phyloP scores from a whole-genome alignment of 2,888 invertebrate genomes.

The Peribatodes rhomboidaria region DNA sequence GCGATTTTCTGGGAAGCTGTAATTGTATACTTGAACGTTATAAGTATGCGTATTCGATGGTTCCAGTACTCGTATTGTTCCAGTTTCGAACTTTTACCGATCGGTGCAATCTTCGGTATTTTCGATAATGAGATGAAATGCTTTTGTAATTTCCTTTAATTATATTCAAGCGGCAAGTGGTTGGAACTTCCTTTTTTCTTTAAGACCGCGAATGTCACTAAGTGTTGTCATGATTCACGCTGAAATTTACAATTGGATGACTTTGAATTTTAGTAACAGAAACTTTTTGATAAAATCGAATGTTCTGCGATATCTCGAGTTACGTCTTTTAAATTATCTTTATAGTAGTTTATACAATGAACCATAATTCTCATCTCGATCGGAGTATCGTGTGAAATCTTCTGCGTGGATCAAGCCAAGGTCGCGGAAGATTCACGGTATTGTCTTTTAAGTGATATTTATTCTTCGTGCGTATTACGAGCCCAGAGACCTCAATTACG shows the following conservation, averaged over 20 bases:
- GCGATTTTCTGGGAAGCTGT: conserved; percentile 48
- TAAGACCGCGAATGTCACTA: conserved; percentile 21
- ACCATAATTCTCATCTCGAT: conserved; percentile 28
- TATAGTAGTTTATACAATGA: conserved; percentile 8
- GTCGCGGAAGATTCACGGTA: conserved; percentile 56
- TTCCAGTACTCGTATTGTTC: conserved; percentile 36
- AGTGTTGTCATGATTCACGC: conserved; percentile 20
- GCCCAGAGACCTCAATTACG: conserved; percentile 45
- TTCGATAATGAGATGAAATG: conserved; percentile 34
- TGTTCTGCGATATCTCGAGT: neutral
- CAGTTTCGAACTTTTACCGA: conserved; percentile 43
- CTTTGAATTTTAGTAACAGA: conserved; percentile 9
- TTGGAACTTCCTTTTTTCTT: conserved; percentile 18
- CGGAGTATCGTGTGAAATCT: conserved; percentile 59
- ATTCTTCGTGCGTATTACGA: conserved; percentile 43
- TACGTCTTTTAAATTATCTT: neutral
- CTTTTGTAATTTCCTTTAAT: conserved; percentile 39
- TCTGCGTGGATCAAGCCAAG: conserved; percentile 55
- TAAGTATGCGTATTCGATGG: conserved; percentile 9
- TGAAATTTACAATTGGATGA: conserved; percentile 16
- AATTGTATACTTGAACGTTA: conserved; percentile 34
- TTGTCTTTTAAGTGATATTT: conserved; percentile 51
- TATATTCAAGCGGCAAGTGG: conserved; percentile 18
- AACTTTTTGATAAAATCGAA: conserved; percentile 11
- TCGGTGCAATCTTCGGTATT: conserved; percentile 38